Percentiles rank a stretch among this genome's conserved stretches.
phyloP scores from a whole-genome alignment of 1,140 invertebrate genomes.

The Aporrectodea caliginosa region DNA sequence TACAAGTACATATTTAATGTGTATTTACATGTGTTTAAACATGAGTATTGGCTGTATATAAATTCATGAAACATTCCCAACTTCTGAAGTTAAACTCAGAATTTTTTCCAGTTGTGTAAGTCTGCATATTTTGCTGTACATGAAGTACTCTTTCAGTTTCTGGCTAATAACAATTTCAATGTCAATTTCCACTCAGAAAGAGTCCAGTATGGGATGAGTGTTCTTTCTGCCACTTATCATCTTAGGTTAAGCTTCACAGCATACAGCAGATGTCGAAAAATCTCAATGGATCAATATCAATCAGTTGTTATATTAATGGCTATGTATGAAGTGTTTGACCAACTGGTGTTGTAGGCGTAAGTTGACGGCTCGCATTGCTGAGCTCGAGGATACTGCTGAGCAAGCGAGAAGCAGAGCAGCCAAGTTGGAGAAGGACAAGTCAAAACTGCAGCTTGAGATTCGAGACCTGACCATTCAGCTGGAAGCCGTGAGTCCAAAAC shows the following conservation, averaged over 20 bases:
- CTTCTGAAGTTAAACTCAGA: too few relatives aligned
- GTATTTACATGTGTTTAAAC: background rate
- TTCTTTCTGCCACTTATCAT: background rate
- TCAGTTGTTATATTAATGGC: background rate
- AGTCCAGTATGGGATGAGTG: background rate
- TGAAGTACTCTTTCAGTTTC: too few relatives aligned
- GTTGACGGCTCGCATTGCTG: conserved; percentile 47
- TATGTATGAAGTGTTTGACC: background rate
- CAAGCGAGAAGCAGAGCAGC: conserved; percentile 43
- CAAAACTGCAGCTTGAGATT: conserved; percentile 50
- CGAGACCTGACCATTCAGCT: conserved; percentile 53
- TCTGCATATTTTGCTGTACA: too few relatives aligned
- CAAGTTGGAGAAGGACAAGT: conserved; percentile 53
- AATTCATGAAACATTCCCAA: too few relatives aligned
- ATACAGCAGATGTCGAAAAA: background rate
- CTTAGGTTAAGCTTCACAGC: background rate
- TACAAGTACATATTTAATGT: background rate
- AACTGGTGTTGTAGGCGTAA: conserved; percentile 42
- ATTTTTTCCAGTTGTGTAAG: too few relatives aligned
- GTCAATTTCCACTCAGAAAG: background rate
- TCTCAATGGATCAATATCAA: background rate
- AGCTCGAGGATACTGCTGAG: conserved; percentile 50
- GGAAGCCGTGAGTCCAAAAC: conserved; percentile 43
- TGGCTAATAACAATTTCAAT: background rate
- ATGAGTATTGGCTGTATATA: background rate